Evolutionary conservation across 2,888 invertebrate genomes (phyloP).

Genomic region (Matsumyia berberina): DNA sequence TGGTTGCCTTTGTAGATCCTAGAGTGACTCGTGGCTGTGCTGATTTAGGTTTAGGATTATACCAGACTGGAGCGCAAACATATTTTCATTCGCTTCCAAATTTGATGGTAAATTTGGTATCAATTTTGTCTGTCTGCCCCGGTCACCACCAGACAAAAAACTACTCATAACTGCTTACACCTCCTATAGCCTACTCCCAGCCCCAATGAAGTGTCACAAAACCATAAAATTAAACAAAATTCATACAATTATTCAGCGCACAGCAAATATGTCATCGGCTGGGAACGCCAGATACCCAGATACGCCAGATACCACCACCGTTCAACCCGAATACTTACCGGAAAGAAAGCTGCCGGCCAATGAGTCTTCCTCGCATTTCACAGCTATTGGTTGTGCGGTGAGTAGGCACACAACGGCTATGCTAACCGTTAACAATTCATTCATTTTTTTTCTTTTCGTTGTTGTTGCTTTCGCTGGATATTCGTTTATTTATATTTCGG

Average conservation of each 20-base stretch:
- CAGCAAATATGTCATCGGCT: conserved; percentile 55
- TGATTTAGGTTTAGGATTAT: too few species aligned
- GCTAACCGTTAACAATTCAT: conserved; percentile 75
- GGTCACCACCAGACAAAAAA: too few species aligned
- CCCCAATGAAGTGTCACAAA: conserved; percentile 8
- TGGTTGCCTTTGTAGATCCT: too few species aligned
- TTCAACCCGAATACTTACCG: conserved; percentile 85
- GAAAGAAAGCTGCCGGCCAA: conserved; percentile 93
- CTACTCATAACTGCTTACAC: conserved; percentile 17
- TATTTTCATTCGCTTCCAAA: too few species aligned
- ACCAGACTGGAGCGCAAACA: too few species aligned
- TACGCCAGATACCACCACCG: conserved; percentile 35
- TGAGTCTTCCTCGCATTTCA: conserved; percentile 88
- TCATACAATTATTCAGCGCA: conserved; percentile 41
- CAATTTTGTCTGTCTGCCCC: not conserved
- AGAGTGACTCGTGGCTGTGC: too few species aligned
- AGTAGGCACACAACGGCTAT: conserved; percentile 76
- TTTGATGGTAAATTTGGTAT: too few species aligned
- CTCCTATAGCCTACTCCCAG: conserved; percentile 17
- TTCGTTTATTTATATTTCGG: conserved; percentile 46
- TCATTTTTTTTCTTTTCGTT: conserved; percentile 77
- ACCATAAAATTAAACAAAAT: conserved; percentile 4
- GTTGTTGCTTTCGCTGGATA: conserved; percentile 9
- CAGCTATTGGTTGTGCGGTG: conserved; percentile 57
- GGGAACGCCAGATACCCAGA: conserved; percentile 44